Conservation (phyloP, 2,113 vertebrate genomes). For the Poeciliopsis turrubarensis region DNA sequence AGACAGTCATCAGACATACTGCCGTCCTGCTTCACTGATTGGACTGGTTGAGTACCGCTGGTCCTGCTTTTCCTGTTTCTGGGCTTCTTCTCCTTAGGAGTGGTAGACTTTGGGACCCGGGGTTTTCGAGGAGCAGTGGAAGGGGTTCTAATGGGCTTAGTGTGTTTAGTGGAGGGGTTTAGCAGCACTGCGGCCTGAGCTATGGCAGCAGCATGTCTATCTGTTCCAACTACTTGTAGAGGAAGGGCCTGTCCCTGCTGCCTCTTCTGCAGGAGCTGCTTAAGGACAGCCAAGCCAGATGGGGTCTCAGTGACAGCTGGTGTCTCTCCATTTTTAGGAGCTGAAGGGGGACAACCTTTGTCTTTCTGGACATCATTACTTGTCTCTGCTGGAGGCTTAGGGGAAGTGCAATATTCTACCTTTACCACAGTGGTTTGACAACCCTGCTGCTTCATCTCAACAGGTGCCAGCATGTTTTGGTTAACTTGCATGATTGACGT, state of each 20-base stretch:
- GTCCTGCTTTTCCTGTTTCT: conserved; percentile 81
- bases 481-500: conserved; percentile 68
- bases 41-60: conserved; percentile 70
- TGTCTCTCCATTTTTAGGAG: conserved; percentile 76
- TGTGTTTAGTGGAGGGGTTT: conserved; percentile 73
- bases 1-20: conserved; percentile 83
- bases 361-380: conserved; percentile 18
- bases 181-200: conserved; percentile 65
- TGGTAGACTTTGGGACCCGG: conserved; percentile 79
- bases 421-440: conserved; percentile 66
- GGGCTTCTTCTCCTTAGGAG: conserved; percentile 82
- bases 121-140: conserved; percentile 82
- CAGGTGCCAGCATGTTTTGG: conserved; percentile 35
- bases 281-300: conserved; percentile 91
- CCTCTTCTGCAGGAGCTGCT: conserved; percentile 92
- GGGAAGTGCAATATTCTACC: conserved; percentile 14
- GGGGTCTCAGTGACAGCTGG: conserved; percentile 82
- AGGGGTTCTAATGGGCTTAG: conserved; percentile 78
- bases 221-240: conserved; percentile 51
- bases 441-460: conserved; percentile 49
- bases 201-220: conserved; percentile 62
- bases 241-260: conserved; percentile 80
- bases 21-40: conserved; percentile 74
- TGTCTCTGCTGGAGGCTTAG: conserved; percentile 12
- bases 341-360: conserved; percentile 20